Evolutionary conservation across 1,140 invertebrate species (phyloP).

Genomic region (Ylistrum balloti): DNA sequence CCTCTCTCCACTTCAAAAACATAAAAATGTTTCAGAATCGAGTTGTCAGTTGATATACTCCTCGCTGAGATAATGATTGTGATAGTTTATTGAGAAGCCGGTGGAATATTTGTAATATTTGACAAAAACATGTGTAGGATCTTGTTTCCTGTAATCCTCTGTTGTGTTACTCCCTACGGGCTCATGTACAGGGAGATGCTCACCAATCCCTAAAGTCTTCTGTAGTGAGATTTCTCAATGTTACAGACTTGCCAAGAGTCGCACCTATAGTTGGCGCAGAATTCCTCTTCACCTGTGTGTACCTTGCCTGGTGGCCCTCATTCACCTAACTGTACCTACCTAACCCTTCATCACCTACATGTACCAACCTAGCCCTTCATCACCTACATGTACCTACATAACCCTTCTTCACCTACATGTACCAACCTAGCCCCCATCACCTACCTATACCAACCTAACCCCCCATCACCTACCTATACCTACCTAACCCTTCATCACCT

Average conservation of each 20-base stretch:
- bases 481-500: too few species aligned
- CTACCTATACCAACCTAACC: too few species aligned
- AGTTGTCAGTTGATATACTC: neutral
- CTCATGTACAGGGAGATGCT: neutral
- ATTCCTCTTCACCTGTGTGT: slow-evolving; percentile 10
- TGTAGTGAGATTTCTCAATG: neutral
- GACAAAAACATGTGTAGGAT: slow-evolving; percentile 31
- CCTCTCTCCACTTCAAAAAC: neutral
- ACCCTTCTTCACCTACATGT: too few species aligned
- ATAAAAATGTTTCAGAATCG: neutral
- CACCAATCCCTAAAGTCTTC: neutral
- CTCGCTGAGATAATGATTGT: neutral
- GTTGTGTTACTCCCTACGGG: slow-evolving; percentile 2
- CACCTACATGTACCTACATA: too few species aligned
- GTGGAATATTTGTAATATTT: slow-evolving; percentile 31
- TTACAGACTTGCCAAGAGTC: slow-evolving; percentile 2
- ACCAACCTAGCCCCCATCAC: too few species aligned
- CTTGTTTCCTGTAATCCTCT: neutral
- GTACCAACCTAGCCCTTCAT: too few species aligned
- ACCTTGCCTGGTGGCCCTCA: neutral
- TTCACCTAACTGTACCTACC: neutral
- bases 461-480: neutral
- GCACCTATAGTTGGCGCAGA: neutral
- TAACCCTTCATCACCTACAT: too few species aligned
- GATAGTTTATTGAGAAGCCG: neutral